Evolutionary conservation across 2,113 vertebrate genomes (phyloP), one percentile per base, ranked within the genome.

Genomic region (Seriola aureovittata): DNA sequence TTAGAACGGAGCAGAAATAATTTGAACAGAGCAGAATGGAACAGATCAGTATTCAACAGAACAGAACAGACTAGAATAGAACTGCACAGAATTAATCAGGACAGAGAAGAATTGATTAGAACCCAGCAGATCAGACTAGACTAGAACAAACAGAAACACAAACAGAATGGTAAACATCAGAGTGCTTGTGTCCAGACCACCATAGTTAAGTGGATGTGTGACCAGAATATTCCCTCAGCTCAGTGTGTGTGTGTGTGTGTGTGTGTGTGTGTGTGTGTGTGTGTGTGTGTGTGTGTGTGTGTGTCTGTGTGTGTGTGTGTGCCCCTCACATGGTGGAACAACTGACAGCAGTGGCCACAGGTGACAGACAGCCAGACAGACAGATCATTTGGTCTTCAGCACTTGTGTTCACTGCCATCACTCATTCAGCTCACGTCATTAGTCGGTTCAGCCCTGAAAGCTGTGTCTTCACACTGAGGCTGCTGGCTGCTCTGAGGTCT

Each of bases 271-370:
- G 2, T 29, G 0, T 71, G 63, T 65, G 50, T 59, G 36, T 63
- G 34, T 80, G 42, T 32, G 14, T 38, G 25, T 70, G 21, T 62
- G 19, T 19, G 29, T 58, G n/a, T 72, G 29, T 54, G 38, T 58
- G n/a, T 72, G 23, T n/a, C n/a, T 70, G 21, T 62, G 19, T 19
- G 29, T 58, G n/a, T 72, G 29, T 54, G 38, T 58, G n/a, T 72
- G 23, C 42, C 17, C 36, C 38, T 84, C 74, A 71, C 76, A 78
- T 71, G 65, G n/a, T 63, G 77, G 69, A 87, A 87, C 82, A 90
- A 81, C 88, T 86, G 86, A 88, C 87, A 82, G 62, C 71, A 71
- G 65, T 8, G 21, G 42, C 34, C 88, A 87, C 90, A 90, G 88
- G 88, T 91, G 89, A 84, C 76, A 77, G 4, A 58, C 75, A 65